Base-by-base conservation (phyloP, 2,888 invertebrate genomes). In the Liopterus haemorrhoidalis region DNA sequence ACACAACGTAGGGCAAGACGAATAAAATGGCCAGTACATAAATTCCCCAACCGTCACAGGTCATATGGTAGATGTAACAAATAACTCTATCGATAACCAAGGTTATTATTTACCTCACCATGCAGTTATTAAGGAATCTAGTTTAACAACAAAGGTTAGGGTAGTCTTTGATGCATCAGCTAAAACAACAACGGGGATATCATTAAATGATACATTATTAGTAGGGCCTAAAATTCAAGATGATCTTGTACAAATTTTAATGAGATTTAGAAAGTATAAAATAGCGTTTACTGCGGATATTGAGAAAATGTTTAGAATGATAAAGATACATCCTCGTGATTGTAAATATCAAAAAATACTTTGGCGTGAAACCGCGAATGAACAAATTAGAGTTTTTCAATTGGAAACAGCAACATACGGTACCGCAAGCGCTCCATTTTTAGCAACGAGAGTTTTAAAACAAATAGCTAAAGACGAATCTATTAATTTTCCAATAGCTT, bases 31-130 rank as follows among this genome's bases (percentile, higher is more conserved):
- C n/a, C n/a, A n/a, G n/a, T n/a, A n/a, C n/a, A n/a, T n/a, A n/a
- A n/a, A n/a, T n/a, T n/a, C n/a, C n/a, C n/a, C n/a, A n/a, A n/a
- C n/a, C n/a, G n/a, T n/a, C n/a, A n/a, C n/a, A n/a, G n/a, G n/a
- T n/a, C n/a, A n/a, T n/a, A n/a, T n/a, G n/a, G n/a, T n/a, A n/a
- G n/a, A n/a, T n/a, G n/a, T n/a, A n/a, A n/a, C n/a, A n/a, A n/a
- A n/a, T n/a, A n/a, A n/a, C n/a, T n/a, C n/a, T n/a, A n/a, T n/a
- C n/a, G n/a, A n/a, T n/a, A n/a, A n/a, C n/a, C n/a, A n/a, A n/a
- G n/a, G n/a, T 1, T 60, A 59, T 41, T 62, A 53, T 52, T 44
- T 64, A 8, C 58, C 57, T 31, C 64, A 65, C 50, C 62, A 61
- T 35, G 55, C 59, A 1, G 60, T 65, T 1, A 36, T 61, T 1